These are phyloP conservation scores for Brenthis hecate DNA, from an alignment of 2,888 invertebrate species.

Conservation along the genomic window DNA sequence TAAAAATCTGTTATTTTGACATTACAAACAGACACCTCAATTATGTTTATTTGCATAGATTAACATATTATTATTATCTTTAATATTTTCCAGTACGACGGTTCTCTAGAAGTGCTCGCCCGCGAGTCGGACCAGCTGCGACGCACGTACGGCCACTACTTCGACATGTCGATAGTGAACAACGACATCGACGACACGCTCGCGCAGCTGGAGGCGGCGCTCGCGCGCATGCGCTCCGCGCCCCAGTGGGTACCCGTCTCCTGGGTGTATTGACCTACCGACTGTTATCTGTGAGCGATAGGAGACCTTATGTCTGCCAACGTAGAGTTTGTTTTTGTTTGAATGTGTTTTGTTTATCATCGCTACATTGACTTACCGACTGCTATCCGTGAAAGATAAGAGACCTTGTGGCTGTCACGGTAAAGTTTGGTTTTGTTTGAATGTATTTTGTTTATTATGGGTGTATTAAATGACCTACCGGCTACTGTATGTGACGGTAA, in stretches of 20 bases:
- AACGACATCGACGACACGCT: conserved; percentile 99
- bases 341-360: too few species aligned
- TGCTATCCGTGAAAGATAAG: too few species aligned
- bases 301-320: too few species aligned
- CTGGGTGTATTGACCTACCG: conserved; percentile 94
- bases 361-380: too few species aligned
- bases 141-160: conserved; percentile 98
- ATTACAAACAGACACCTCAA: too few species aligned
- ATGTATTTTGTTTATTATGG: too few species aligned
- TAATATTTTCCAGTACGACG: conserved; percentile 90
- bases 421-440: too few species aligned
- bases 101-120: conserved; percentile 96
- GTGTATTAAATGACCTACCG: too few species aligned
- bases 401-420: too few species aligned
- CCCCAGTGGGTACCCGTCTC: conserved; percentile 99
- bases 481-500: too few species aligned
- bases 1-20: too few species aligned
- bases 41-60: not conserved
- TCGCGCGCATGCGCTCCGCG: conserved; percentile 94
- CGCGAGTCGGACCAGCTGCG: conserved; percentile 98
- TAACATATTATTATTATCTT: not conserved
- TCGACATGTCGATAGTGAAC: conserved; percentile 98
- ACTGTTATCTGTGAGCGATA: conserved; percentile 4
- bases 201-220: conserved; percentile 93
- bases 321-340: too few species aligned